Conservation (phyloP, 2,888 invertebrate species). For the Julus scandinavius region DNA sequence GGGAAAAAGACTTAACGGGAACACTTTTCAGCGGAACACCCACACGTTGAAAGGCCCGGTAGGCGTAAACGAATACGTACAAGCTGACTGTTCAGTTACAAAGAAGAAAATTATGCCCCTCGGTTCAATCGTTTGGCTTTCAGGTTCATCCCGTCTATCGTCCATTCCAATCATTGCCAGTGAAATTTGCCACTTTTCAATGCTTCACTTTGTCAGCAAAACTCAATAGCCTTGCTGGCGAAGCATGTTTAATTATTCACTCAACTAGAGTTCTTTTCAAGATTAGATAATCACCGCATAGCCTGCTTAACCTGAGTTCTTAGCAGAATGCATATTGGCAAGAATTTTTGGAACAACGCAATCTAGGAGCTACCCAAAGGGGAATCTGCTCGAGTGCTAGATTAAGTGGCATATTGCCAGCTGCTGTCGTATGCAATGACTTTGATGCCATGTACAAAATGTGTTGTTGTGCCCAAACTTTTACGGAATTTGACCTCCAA, state of each 20-base stretch:
- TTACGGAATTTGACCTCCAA: neutral
- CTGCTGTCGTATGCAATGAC: neutral
- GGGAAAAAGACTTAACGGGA: neutral
- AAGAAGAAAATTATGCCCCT: neutral
- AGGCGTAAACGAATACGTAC: constrained; percentile 34
- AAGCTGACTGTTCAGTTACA: constrained; percentile 17
- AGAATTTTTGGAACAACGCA: constrained; percentile 34
- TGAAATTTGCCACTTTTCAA: neutral
- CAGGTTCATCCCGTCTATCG: neutral
- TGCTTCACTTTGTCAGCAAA: neutral
- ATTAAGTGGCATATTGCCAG: constrained; percentile 30
- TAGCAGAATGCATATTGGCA: constrained; percentile 36
- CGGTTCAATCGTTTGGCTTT: neutral
- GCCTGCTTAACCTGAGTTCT: neutral
- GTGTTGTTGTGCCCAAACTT: neutral
- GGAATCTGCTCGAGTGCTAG: constrained; percentile 29
- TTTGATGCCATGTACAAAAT: neutral
- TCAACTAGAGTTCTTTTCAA: neutral
- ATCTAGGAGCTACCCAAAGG: neutral
- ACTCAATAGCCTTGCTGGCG: neutral
- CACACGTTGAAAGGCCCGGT: constrained; percentile 7
- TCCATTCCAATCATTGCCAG: neutral
- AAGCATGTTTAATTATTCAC: neutral
- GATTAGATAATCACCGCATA: neutral
- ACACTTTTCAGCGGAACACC: constrained; percentile 19